These are phyloP conservation scores for Drosophila kurseongensis DNA, from an alignment of 1,140 invertebrate species.

Conservation along the genomic window DNA sequence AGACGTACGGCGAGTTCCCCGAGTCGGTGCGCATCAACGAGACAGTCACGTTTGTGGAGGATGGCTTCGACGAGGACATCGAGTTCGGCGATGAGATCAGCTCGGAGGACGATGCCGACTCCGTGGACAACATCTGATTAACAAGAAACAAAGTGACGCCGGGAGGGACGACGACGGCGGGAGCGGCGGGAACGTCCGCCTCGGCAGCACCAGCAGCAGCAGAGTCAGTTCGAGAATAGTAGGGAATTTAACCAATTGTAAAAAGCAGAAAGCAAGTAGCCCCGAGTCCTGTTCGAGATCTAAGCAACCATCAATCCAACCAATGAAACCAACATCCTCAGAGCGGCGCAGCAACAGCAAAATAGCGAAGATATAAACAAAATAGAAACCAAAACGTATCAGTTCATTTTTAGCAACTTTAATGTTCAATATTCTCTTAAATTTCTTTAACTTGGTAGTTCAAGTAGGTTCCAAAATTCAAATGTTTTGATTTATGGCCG, in stretches of 20 bases:
- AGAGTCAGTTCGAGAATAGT: constrained; percentile 69
- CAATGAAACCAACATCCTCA: constrained; percentile 13
- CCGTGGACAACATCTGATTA: constrained; percentile 88
- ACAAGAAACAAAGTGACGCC: constrained; percentile 65
- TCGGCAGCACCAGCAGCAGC: constrained; percentile 35
- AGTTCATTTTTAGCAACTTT: constrained; percentile 43
- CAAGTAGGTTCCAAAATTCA: constrained; percentile 47
- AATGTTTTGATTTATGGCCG: constrained; percentile 40
- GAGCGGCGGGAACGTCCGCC: constrained; percentile 23
- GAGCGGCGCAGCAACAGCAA: constrained; percentile 4
- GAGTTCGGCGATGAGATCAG: constrained; percentile 97
- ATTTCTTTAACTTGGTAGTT: constrained; percentile 28
- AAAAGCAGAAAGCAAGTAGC: constrained; percentile 51
- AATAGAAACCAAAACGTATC: constrained; percentile 13
- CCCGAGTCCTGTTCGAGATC: constrained; percentile 11
- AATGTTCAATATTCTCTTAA: constrained; percentile 39
- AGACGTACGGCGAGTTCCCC: constrained; percentile 99
- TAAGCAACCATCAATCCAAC: constrained; percentile 6
- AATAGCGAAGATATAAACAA: constrained; percentile 1
- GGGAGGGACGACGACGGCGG: constrained; percentile 41
- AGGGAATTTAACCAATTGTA: constrained; percentile 79
- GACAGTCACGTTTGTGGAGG: constrained; percentile 96
- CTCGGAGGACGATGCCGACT: constrained; percentile 93
- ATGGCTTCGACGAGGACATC: constrained; percentile 97
- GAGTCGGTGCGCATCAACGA: constrained; percentile 98